Evolutionary conservation across 1,140 invertebrate species (phyloP).

Genomic region (Drosophila quadrilineata): DNA sequence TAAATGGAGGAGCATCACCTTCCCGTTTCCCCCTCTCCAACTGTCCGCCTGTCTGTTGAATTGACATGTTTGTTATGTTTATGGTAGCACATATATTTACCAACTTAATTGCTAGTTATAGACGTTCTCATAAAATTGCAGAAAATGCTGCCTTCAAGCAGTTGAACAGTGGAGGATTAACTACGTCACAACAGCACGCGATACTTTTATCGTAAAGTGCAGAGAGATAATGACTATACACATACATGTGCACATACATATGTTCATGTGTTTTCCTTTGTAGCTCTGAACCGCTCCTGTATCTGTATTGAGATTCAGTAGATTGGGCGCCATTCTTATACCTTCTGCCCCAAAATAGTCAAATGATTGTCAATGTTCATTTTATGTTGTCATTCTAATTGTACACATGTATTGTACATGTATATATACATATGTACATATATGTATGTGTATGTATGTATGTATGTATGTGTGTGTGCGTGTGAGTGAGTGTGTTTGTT

Average conservation of each 20-base stretch:
- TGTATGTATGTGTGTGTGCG: not conserved
- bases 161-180: slow-evolving; percentile 6
- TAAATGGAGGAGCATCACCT: too few relatives aligned
- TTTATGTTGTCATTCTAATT: slow-evolving; percentile 31
- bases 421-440: not conserved
- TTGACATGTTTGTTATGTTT: slow-evolving; percentile 50
- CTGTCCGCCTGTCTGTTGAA: slow-evolving; percentile 19
- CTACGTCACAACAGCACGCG: not conserved
- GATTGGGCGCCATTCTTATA: not conserved
- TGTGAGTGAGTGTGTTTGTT: not conserved
- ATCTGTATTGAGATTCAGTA: not conserved
- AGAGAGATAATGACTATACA: not conserved
- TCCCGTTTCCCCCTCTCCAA: not conserved
- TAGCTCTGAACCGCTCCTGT: slow-evolving; percentile 13
- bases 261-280: not conserved
- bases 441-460: not conserved
- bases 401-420: not conserved
- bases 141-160: slow-evolving; percentile 8
- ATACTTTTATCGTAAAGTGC: not conserved
- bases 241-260: not conserved
- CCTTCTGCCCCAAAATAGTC: slow-evolving; percentile 1
- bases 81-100: slow-evolving; percentile 61
- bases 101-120: slow-evolving; percentile 76
- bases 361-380: slow-evolving; percentile 51
- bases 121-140: slow-evolving; percentile 44